Evolutionary conservation across 2,888 invertebrate genomes (phyloP).

Genomic region (Mythimna lalbum): DNA sequence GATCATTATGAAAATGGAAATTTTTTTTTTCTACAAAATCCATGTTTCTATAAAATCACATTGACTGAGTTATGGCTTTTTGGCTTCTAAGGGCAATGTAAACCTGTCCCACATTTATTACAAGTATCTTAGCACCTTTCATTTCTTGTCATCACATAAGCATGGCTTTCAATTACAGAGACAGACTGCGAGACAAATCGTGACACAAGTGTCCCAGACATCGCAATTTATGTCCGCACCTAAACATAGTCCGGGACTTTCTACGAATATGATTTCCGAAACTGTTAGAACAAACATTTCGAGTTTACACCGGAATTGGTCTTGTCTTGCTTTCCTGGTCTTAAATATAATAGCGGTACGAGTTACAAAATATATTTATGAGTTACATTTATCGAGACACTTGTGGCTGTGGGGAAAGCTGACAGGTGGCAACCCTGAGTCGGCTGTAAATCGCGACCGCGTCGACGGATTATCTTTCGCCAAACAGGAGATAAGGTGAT

Average conservation of each 20-base stretch:
- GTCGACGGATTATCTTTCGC: conserved; percentile 72
- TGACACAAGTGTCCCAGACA: conserved; percentile 59
- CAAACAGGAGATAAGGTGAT: conserved; percentile 77
- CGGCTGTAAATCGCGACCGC: conserved; percentile 66
- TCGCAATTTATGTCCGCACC: conserved; percentile 51
- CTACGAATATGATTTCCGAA: conserved; percentile 56
- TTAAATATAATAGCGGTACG: conserved; percentile 53
- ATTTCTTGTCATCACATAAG: conserved; percentile 58
- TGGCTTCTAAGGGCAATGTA: not conserved
- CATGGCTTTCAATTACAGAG: conserved; percentile 58
- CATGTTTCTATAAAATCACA: no score
- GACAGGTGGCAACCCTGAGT: conserved; percentile 60
- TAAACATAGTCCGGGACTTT: conserved; percentile 45
- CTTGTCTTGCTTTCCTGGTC: conserved; percentile 46
- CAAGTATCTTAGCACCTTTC: conserved; percentile 49
- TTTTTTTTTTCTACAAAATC: no score
- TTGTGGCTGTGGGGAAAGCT: conserved; percentile 58
- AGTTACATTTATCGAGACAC: conserved; percentile 59
- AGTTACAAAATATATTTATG: conserved; percentile 63
- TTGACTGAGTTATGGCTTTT: no score
- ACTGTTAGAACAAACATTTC: conserved; percentile 31
- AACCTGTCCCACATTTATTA: conserved; percentile 51
- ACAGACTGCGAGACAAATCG: conserved; percentile 54
- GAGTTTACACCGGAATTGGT: conserved; percentile 49
- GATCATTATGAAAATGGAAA: no score